Evolutionary conservation across 2,797 vertebrate species (phyloP), one percentile per base, ranked within the genome.

Genomic region (Gymnoscopelus microlampas): DNA sequence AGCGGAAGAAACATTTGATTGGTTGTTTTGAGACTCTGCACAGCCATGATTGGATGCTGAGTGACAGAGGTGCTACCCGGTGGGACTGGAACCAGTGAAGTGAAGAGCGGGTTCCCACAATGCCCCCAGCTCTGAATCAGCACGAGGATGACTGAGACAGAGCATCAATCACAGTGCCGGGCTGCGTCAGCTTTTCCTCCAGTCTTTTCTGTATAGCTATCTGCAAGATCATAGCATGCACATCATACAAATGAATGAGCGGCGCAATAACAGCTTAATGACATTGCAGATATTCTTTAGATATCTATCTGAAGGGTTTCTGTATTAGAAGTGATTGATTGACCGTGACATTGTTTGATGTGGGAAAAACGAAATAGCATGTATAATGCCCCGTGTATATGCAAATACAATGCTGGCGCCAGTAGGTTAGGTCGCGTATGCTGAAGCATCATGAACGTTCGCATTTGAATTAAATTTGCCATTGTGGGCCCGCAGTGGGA

Each of bases 41-140:
- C 44, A 72, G 74, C 74, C 76, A 29, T 63, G 78, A 68, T 68
- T 53, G 68, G 64, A 10, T 13, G 56, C 19, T 82, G 82, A 85
- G 68, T 79, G 86, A 86, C 83, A 82, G 65, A 76, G 74, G 68
- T 62, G 56, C 68, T 77, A 68, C 84, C 83, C 75, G 63, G 78
- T 71, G 32, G 75, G 74, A 85, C 79, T 82, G 79, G 85, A 83
- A 81, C 66, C 75, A 79, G 65, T 65, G n/a, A 69, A 65, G 72
- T 73, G 71, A 73, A 80, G 79, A 78, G 71, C 19, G 62, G 75
- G 80, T 87, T 88, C 70, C 79, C 70, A 75, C 61, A 61, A 61
- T 39, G 78, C 77, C 80, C 26, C 44, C 23, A 78, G 70, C 77
- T 83, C 78, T 82, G 81, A 87, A 84, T 90, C 88, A 85, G 85